Evolutionary conservation across 2,888 invertebrate species (phyloP).

Genomic region (Cantharis flavilabris): DNA sequence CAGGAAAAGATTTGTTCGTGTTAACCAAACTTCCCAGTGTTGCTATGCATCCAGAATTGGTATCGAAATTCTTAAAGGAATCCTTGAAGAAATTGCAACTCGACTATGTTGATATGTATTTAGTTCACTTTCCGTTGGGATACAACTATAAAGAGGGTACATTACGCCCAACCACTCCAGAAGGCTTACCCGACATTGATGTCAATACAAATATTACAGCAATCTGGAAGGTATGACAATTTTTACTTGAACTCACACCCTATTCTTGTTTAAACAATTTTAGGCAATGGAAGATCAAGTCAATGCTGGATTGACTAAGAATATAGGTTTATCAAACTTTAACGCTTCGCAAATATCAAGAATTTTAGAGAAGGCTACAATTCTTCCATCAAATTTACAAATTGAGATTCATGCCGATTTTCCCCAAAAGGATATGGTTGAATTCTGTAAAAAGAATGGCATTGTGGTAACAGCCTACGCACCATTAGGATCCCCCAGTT

Average conservation of each 20-base stretch:
- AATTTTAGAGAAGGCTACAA: constrained; percentile 60
- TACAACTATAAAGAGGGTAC: constrained; percentile 68
- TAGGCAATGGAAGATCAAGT: constrained; percentile 59
- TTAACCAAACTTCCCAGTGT: constrained; percentile 78
- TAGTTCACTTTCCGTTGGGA: constrained; percentile 78
- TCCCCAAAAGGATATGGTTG: constrained; percentile 57
- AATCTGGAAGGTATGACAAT: constrained; percentile 70
- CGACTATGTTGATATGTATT: constrained; percentile 81
- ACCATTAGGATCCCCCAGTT: constrained; percentile 76
- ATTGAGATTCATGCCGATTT: constrained; percentile 64
- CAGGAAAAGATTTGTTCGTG: constrained; percentile 78
- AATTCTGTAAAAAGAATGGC: constrained; percentile 46
- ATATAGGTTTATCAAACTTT: constrained; percentile 83
- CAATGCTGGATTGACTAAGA: constrained; percentile 66
- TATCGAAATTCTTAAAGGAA: constrained; percentile 67
- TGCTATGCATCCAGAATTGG: constrained; percentile 65
- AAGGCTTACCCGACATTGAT: constrained; percentile 67
- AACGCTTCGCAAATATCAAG: constrained; percentile 70
- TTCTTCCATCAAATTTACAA: constrained; percentile 65
- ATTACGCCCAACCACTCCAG: constrained; percentile 67
- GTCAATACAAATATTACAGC: constrained; percentile 70
- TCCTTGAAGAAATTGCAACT: constrained; percentile 73
- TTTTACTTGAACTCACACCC: neutral
- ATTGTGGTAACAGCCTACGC: constrained; percentile 66
- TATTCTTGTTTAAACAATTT: constrained; percentile 1